phyloP scores from a whole-genome alignment of 2,888 invertebrate genomes.

The Meandrusa payeni region DNA sequence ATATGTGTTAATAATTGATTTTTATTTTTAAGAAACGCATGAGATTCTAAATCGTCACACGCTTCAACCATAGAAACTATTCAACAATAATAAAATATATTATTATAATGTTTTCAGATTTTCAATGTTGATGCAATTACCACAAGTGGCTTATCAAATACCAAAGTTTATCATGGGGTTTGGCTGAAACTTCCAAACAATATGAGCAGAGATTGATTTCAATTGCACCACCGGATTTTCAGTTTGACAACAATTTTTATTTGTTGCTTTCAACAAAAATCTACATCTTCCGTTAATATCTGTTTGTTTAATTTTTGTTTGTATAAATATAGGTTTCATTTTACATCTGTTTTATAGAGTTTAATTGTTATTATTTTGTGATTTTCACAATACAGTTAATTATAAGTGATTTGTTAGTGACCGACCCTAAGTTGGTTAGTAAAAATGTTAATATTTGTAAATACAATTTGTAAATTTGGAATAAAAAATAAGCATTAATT shows the following conservation, averaged over 20 bases:
- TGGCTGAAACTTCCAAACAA: slow-evolving; percentile 71
- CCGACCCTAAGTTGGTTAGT: slow-evolving; percentile 4
- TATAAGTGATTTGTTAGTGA: slow-evolving; percentile 4
- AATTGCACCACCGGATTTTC: slow-evolving; percentile 40
- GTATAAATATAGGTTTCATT: slow-evolving; percentile 15
- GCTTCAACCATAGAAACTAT: too few species aligned
- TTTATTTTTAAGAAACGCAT: too few species aligned
- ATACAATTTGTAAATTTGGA: slow-evolving; percentile 36
- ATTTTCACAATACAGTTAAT: slow-evolving; percentile 11
- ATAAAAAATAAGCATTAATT: slow-evolving; percentile 26
- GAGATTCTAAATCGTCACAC: too few species aligned
- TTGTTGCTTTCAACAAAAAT: slow-evolving; percentile 22
- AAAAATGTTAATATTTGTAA: slow-evolving; percentile 30
- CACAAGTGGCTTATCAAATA: slow-evolving; percentile 89
- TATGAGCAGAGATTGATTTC: slow-evolving; percentile 28
- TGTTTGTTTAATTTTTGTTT: slow-evolving; percentile 7
- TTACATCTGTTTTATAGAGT: slow-evolving; percentile 17
- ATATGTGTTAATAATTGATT: too few species aligned
- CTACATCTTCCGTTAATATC: slow-evolving; percentile 6
- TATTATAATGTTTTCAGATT: slow-evolving; percentile 82
- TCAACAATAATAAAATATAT: too few species aligned
- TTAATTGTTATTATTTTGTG: slow-evolving; percentile 14
- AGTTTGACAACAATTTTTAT: slow-evolving; percentile 31
- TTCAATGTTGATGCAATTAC: slow-evolving; percentile 92
- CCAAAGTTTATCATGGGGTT: slow-evolving; percentile 93